A percentile compares a stretch with the other conserved stretches of the same genome.
Evolutionary conservation across 2,888 invertebrate species (phyloP).

Genomic region (Willowsia nigromaculata): DNA sequence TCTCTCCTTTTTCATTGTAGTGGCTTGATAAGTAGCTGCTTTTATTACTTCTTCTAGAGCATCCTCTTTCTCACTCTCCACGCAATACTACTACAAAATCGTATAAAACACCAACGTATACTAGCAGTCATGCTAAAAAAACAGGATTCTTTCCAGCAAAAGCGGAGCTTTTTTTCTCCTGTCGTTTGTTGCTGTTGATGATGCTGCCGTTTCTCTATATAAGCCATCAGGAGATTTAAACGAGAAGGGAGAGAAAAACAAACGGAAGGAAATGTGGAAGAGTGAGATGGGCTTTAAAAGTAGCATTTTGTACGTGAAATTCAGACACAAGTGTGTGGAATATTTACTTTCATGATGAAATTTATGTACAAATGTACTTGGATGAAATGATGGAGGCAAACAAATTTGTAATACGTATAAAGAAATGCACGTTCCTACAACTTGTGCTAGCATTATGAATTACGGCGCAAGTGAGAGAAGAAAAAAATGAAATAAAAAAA

Average conservation of each 20-base stretch:
- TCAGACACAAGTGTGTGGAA: background rate
- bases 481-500: background rate
- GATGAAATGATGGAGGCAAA: background rate
- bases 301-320: background rate
- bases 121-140: no score
- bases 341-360: conserved; percentile 31
- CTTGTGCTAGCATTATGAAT: background rate
- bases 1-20: background rate
- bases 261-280: conserved; percentile 9
- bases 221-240: background rate
- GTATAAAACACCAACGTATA: no score
- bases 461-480: background rate
- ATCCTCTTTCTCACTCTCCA: background rate
- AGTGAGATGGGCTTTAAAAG: conserved; percentile 27
- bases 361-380: background rate
- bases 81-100: no score
- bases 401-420: background rate
- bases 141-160: background rate
- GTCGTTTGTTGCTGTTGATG: background rate
- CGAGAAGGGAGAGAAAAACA: background rate
- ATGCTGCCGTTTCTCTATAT: background rate
- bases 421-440: background rate
- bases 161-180: background rate
- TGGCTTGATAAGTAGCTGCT: conserved; percentile 16
- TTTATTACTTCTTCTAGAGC: background rate